Percentiles rank a stretch among this genome's conserved stretches.
phyloP scores from a whole-genome alignment of 2,888 invertebrate genomes.

The Nymphalis urticae region DNA sequence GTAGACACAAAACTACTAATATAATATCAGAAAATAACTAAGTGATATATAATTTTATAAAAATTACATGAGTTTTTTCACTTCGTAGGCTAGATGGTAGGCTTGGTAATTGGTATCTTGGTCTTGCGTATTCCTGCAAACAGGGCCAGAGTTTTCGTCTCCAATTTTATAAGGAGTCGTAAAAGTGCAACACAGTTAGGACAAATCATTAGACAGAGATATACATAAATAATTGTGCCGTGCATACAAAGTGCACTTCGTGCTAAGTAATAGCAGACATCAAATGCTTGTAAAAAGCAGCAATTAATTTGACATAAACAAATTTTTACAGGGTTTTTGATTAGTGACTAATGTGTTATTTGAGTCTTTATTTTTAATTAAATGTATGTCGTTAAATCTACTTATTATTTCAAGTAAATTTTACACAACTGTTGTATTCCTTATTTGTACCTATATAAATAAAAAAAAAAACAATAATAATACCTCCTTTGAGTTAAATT shows the following conservation, averaged over 20 bases:
- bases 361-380: conserved; percentile 18
- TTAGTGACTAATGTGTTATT: conserved; percentile 20
- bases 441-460: not conserved
- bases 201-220: conserved; percentile 37
- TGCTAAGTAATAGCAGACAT: conserved; percentile 44
- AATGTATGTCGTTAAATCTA: not conserved
- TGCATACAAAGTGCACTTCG: conserved; percentile 44
- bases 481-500: not conserved
- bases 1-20: conserved; percentile 29
- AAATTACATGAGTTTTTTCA: conserved; percentile 99
- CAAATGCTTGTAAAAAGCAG: conserved; percentile 54
- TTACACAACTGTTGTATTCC: not conserved
- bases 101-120: conserved; percentile 98
- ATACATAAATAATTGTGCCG: conserved; percentile 40
- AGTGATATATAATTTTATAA: conserved; percentile 65
- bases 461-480: not conserved
- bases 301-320: conserved; percentile 47
- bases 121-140: conserved; percentile 92
- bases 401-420: not conserved
- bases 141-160: conserved; percentile 84
- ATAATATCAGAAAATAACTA: conserved; percentile 51
- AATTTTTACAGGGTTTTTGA: conserved; percentile 34
- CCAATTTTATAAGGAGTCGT: conserved; percentile 53
- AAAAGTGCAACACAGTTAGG: conserved; percentile 39
- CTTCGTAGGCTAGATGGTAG: conserved; percentile 99